Conservation (phyloP, 2,797 vertebrate species). For the Myoxocephalus aenaeus region DNA sequence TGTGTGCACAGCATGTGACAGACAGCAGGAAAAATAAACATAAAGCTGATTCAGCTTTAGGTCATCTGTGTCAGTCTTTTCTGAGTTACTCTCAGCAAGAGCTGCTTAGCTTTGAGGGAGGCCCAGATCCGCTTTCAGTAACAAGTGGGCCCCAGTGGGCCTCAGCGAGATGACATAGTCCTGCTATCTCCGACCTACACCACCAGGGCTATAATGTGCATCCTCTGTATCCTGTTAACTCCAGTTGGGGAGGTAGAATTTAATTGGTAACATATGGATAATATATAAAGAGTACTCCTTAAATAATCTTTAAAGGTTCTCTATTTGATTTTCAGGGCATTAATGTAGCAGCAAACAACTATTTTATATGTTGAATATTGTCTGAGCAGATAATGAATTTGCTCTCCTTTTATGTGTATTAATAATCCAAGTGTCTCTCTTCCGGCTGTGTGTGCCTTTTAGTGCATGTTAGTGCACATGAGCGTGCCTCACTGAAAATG, state of each 20-base stretch:
- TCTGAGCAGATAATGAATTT: neutral
- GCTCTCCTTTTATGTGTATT: neutral
- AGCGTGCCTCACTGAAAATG: neutral
- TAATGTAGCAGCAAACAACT: neutral
- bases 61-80: conserved; percentile 42
- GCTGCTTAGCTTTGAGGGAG: conserved; percentile 36
- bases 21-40: conserved; percentile 35
- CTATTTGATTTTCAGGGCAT: neutral
- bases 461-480: too few relatives aligned
- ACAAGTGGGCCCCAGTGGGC: conserved; percentile 39
- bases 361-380: neutral
- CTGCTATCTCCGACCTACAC: conserved; percentile 10
- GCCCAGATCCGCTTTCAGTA: conserved; percentile 33
- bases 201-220: conserved; percentile 30
- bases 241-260: conserved; percentile 7
- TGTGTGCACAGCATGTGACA: conserved; percentile 38
- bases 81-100: conserved; percentile 54
- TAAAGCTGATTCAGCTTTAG: conserved; percentile 51
- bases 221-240: conserved; percentile 29
- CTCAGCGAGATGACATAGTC: conserved; percentile 40
- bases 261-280: conserved; percentile 30
- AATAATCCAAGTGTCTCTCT: neutral
- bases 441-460: neutral
- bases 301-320: neutral
- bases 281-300: neutral